Base-by-base conservation (phyloP, 2,113 vertebrate species). In the Sebastes schlegelii region DNA sequence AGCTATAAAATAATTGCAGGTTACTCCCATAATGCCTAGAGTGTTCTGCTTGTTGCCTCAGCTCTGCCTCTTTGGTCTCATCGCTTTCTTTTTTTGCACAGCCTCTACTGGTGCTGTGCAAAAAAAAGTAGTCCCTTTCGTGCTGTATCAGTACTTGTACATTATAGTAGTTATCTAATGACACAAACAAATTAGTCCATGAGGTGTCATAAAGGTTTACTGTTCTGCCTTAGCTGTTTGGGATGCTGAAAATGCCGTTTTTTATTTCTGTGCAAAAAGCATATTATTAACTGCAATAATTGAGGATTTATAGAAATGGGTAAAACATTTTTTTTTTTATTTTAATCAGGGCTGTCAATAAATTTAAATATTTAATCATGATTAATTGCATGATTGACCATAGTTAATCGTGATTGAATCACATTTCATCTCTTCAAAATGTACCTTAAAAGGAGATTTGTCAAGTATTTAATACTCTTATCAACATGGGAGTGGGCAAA, bases 1-100 rank as follows among this genome's bases (percentile, higher is more conserved):
- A 93, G 95, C 95, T 95, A 96, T 96, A 96, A 97, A 97, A 96
- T 98, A 98, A 98, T 98, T 98, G 93, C 89, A 95, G 95, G 95
- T 95, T 97, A 93, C 96, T 96, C 95, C 94, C 82, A 93, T 96
- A 96, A 95, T 95, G 94, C 90, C 91, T 81, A 92, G 81, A 91
- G 90, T 94, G 84, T 91, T 94, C 95, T 95, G 75, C 90, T 91
- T 89, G 91, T 82, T 88, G 77, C 84, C 83, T 82, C 65, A 70
- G 93, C 71, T 79, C 82, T 82, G 74, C 65, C 49, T 88, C 62
- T 60, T 68, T 65, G 79, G 58, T 84, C 83, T 83, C 78, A 70
- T 89, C 83, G 67, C 65, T 46, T 46, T 72, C 75, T 17, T 54
- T 52, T 52, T 46, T 17, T 40, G 34, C 54, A 19, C 42, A 79